These are phyloP conservation scores for Zootoca vivipara DNA, from an alignment of 2,113 vertebrate genomes.

Conservation along the genomic window DNA sequence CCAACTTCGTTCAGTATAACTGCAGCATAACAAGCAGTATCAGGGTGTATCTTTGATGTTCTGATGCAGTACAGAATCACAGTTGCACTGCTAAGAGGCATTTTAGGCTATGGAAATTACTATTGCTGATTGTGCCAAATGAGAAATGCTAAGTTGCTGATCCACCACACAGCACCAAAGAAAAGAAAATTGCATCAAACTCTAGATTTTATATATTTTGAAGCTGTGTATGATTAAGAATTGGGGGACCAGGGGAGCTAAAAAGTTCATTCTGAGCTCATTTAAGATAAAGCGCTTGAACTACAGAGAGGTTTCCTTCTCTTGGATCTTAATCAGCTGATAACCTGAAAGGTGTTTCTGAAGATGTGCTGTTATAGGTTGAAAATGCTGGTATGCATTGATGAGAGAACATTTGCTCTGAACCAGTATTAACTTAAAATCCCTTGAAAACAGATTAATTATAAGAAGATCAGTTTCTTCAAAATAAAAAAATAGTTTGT, in stretches of 20 bases:
- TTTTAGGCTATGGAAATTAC: not conserved
- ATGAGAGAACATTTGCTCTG: not conserved
- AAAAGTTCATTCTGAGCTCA: not conserved
- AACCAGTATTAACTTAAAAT: not conserved
- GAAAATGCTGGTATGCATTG: not conserved
- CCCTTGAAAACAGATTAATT: not conserved
- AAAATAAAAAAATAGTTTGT: not conserved
- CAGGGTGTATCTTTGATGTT: not conserved
- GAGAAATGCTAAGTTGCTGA: not conserved
- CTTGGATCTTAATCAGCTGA: not conserved
- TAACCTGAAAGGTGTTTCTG: not conserved
- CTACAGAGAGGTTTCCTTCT: not conserved
- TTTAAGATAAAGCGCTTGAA: not conserved
- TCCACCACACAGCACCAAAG: not conserved
- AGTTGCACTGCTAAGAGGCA: not conserved
- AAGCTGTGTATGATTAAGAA: not conserved
- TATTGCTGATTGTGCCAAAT: not conserved
- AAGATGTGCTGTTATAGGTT: not conserved
- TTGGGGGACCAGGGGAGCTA: too few species aligned
- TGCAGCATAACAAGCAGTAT: not conserved
- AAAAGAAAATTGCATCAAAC: not conserved
- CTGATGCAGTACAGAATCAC: not conserved
- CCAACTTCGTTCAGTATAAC: not conserved
- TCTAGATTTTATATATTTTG: not conserved
- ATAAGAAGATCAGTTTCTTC: not conserved